Evolutionary conservation across 2,888 invertebrate genomes (phyloP), one percentile per base, ranked within the genome.

Genomic region (Abscondita cerata): DNA sequence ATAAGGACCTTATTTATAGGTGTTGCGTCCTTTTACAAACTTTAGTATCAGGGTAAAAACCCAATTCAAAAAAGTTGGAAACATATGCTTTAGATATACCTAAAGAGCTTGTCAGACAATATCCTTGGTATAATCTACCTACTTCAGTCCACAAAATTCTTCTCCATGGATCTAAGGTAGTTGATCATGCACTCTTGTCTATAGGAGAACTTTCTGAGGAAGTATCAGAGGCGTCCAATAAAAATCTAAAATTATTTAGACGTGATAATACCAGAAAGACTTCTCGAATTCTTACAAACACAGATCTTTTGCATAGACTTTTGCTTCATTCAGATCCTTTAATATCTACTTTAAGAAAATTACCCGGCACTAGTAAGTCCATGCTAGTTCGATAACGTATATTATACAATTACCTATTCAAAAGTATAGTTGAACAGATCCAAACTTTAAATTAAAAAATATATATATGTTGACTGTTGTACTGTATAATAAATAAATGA

Each of bases 61-160:
- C n/a, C n/a, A n/a, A n/a, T 36, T 11, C 36, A 5, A 9, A n/a
- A 5, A 36, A 36, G n/a, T 8, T n/a, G 36, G 36, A 36, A 36
- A 12, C 36, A 36, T 36, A n/a, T 36, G 11, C 36, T n/a, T n/a
- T n/a, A n/a, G 12, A 12, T n/a, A 36, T 36, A 36, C n/a, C 3
- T n/a, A 36, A 36, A 36, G 36, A n/a, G n/a, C 12, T n/a, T 25
- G 25, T 25, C 4, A 25, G 25, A 2, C 2, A 36, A 9, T 75
- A 74, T 65, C 69, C 66, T 8, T 75, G 73, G 72, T 74, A 68
- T 53, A 66, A 66, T 50, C 75, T 76, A 74, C 72, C 74, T 48
- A 64, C 69, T 18, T 70, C 70, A 12, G 48, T 75, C 34, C 74
- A 75, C 54, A 73, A 74, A 62, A 55, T 72, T 16, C 51, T 70